Conservation (phyloP, 2,113 vertebrate species). For the Ibidorhyncha struthersii region DNA sequence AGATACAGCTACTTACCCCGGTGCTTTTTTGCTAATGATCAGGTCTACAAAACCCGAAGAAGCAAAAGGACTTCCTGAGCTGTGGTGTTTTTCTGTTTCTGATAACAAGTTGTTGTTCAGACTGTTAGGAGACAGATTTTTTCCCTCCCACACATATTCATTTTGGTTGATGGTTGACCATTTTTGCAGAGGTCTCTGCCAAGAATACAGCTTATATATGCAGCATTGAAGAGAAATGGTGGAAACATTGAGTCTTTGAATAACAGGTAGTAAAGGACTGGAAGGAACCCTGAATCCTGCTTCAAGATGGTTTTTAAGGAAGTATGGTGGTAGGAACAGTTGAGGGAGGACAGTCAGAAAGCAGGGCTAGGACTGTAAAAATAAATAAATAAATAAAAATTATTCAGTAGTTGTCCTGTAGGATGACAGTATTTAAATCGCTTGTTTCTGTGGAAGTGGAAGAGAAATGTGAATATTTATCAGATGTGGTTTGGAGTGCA, state of each 20-base stretch:
- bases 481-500: not conserved
- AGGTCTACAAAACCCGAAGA: not conserved
- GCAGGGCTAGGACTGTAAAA: not conserved
- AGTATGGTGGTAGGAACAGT: not conserved
- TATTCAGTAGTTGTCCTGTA: not conserved
- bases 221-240: not conserved
- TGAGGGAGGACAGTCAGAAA: not conserved
- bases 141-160: not conserved
- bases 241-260: not conserved
- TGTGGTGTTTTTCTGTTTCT: conserved; percentile 24
- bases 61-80: not conserved
- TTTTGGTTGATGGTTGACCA: not conserved
- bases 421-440: not conserved
- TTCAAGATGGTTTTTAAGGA: not conserved
- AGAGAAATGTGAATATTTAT: not conserved
- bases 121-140: conserved; percentile 36
- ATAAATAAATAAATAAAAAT: not conserved
- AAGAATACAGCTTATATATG: not conserved
- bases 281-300: not conserved
- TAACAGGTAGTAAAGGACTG: not conserved
- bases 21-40: not conserved
- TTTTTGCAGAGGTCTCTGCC: not conserved
- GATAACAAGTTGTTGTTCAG: conserved; percentile 31
- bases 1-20: not conserved
- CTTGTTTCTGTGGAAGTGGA: not conserved